Percentiles rank a stretch among this genome's conserved stretches.
These are phyloP conservation scores for Seriola rivoliana DNA, from an alignment of 2,113 vertebrate genomes.

Conservation along the genomic window DNA sequence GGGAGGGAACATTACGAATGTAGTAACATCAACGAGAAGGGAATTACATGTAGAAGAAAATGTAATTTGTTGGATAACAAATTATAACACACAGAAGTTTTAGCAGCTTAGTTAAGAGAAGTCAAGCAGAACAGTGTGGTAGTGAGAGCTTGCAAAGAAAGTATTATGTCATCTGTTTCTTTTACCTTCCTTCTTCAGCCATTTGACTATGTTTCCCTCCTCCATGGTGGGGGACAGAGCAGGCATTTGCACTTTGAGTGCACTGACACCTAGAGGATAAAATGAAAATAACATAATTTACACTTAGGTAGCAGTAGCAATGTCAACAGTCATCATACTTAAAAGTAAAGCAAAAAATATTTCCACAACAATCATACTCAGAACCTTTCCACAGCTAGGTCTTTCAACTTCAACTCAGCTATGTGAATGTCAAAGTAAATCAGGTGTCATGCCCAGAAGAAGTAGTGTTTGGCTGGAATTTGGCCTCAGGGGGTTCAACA, in stretches of 20 bases:
- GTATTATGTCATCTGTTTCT: neutral
- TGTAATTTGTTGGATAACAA: too few species aligned
- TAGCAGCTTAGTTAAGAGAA: neutral
- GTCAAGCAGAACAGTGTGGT: neutral
- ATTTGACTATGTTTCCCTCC: constrained; percentile 95
- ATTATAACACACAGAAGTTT: neutral
- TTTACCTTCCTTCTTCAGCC: constrained; percentile 98
- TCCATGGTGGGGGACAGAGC: constrained; percentile 99
- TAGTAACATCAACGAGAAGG: neutral
- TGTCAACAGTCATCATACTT: neutral
- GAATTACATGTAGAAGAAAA: neutral
- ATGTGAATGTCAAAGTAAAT: constrained; percentile 19
- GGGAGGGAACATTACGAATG: neutral
- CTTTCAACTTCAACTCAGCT: neutral
- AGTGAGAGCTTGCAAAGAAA: neutral
- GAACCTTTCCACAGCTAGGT: neutral
- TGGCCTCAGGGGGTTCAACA: neutral
- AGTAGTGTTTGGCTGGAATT: neutral
- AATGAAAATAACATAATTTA: constrained; percentile 46
- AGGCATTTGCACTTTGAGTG: constrained; percentile 94
- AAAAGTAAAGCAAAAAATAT: neutral
- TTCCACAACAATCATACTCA: neutral
- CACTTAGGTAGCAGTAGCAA: neutral
- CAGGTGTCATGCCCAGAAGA: neutral
- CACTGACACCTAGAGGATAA: constrained; percentile 85